Base-by-base conservation (phyloP, 1,140 invertebrate species). In the Macrobrachium rosenbergii region DNA sequence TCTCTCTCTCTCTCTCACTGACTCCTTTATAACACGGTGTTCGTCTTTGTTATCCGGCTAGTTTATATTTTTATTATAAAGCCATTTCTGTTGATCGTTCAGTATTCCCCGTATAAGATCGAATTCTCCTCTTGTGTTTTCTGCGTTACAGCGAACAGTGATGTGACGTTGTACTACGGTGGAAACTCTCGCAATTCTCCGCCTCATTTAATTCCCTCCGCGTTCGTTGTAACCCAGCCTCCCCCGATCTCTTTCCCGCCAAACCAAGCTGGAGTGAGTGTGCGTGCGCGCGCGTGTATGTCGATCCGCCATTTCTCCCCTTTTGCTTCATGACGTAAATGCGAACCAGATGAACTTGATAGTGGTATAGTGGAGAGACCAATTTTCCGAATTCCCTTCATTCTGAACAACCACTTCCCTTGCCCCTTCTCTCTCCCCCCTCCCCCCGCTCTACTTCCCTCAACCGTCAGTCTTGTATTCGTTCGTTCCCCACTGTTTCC, bases 1-100 rank as follows among this genome's bases (percentile, higher is more conserved):
- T 23, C 19, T 79, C 78, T 80, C 21, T 63, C 78, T 64, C 43
- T 78, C 43, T 78, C 75, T 72, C 17, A 5, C 67, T 72, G 11
- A 17, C 63, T 64, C 63, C 37, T 75, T 16, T 37, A 37, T 37
- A 37, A 37, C 28, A 37, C 28, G 28, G 28, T 37, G n/a, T n/a
- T n/a, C n/a, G n/a, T n/a, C n/a, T n/a, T n/a, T n/a, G n/a, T n/a
- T n/a, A n/a, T n/a, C n/a, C n/a, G n/a, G n/a, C n/a, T n/a, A n/a
- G n/a, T n/a, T n/a, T n/a, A n/a, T n/a, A n/a, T n/a, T n/a, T n/a
- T n/a, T n/a, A n/a, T n/a, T n/a, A n/a, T n/a, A 37, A 37, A 37
- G 1, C 28, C 28, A 37, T 3, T 52, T 16, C n/a, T 16, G 16
- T 23, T 52, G 21, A 45, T 17, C 45, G 43, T 58, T 21, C 43